Evolutionary conservation across 1,140 invertebrate species (phyloP), one percentile per base, ranked within the genome.

Genomic region (Brachionus angularis): DNA sequence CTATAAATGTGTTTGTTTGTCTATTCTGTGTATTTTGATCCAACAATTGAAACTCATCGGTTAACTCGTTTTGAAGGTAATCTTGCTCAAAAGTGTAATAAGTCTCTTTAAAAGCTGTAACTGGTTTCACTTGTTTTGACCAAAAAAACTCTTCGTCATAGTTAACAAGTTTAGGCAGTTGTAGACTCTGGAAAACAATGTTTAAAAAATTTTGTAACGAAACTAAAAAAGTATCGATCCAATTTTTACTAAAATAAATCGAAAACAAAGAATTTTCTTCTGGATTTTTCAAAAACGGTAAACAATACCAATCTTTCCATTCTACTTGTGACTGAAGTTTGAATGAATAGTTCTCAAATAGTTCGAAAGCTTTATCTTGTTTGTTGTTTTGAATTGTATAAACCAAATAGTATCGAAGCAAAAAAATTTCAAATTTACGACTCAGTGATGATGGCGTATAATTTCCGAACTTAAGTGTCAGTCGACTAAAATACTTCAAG

Each of bases 301-400:
- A 84, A 78, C 92, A 89, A 84, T 96, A 96, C 93, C 93, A 97
- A 76, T 96, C 93, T 77, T 89, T 93, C 91, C 93, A 97, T 78
- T 95, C 92, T 61, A 85, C 84, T 78, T 93, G 90, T 64, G 87
- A 88, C 78, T 93, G 90, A 27, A 96, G 77, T 76, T 96, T 90
- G 53, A 87, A 84, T 4, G 90, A 86, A 86, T 96, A 87, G 83
- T 89, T 92, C 27, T 85, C 85, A 78, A 96, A 91, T 80, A 96
- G 96, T 73, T 96, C 92, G 3, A 73, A 84, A 46, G 95, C 86
- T 82, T 90, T 91, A 23, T 95, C 92, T 49, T 85, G 84, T 75
- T 88, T 88, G 73, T 88, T 89, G 69, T 87, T 90, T 52, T 88
- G 84, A 10, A 89, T 84, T 44, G 91, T 91, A 78, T 89, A 90